Evolutionary conservation across 2,113 vertebrate genomes (phyloP), one percentile per base, ranked within the genome.

Genomic region (Seriola aureovittata): DNA sequence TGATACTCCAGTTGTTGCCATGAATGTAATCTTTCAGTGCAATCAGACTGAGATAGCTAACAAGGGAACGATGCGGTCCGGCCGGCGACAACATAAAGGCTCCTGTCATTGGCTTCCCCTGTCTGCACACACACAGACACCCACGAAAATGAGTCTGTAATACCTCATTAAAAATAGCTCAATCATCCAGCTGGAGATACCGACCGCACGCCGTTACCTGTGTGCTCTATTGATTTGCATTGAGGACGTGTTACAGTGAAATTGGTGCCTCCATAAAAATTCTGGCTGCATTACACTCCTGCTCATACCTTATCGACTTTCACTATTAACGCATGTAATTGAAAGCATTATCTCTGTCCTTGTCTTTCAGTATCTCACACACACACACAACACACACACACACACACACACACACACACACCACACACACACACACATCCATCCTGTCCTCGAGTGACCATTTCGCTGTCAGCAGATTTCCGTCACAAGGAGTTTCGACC

Each of bases 401-500:
- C 50, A 34, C 32, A 21, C 40, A 9, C 54, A 17, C 34, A 11
- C 29, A 21, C 52, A 5, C 23, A 23, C 23, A 23, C 23, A 23
- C 6, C 6, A 3, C 50, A 34, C 32, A 21, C 40, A 9, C 54
- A 17, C 34, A 11, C 29, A 21, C 52, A 5, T 71, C 16, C 50
- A 23, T 14, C 46, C n/a, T 10, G 80, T 72, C 71, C 80, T 85
- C 40, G 0, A 71, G 25, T 44, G 72, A 82, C 81, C 62, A 25
- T 66, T 81, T 57, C 13, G 67, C 48, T 74, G 80, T 85, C 85
- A 86, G 78, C 86, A 82, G 40, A 85, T 75, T 86, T 91, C 29
- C 10, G 19, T 66, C 9, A 4, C 57, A 17, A 48, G 59, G 46
- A 66, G 29, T 76, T 78, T 77, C 62, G 59, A 69, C 54, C 6